These are phyloP conservation scores for Heliconius ismenius DNA, from an alignment of 2,888 invertebrate genomes.

Conservation along the genomic window DNA sequence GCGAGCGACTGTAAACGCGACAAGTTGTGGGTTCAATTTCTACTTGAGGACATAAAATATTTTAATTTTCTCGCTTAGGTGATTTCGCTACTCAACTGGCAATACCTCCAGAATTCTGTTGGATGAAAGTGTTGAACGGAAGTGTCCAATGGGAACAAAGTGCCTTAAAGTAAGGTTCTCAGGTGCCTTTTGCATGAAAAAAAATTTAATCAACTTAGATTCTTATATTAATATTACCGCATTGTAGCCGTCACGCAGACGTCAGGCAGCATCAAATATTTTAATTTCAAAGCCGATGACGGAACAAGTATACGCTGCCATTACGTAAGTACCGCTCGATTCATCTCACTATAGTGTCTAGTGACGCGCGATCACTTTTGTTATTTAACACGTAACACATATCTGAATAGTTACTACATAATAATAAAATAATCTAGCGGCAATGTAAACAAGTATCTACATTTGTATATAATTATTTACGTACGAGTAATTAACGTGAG, in stretches of 20 bases:
- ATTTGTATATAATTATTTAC: neutral
- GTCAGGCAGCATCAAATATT: slow-evolving; percentile 3
- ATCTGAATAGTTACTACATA: neutral
- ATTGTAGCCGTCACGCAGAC: slow-evolving; percentile 19
- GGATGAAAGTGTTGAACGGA: neutral
- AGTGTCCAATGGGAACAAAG: neutral
- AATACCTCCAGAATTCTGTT: neutral
- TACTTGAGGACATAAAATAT: neutral
- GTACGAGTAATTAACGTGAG: neutral
- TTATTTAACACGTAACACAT: slow-evolving; percentile 16
- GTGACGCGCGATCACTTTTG: slow-evolving; percentile 33
- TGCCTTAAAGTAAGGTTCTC: neutral
- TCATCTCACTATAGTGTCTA: slow-evolving; percentile 27
- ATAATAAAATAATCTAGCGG: neutral
- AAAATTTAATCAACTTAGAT: neutral
- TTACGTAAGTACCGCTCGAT: slow-evolving; percentile 36
- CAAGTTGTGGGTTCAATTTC: neutral
- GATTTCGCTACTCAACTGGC: neutral
- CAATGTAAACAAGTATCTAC: neutral
- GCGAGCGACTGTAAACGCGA: neutral
- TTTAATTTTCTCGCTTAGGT: neutral
- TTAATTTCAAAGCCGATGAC: slow-evolving; percentile 28
- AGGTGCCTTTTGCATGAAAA: neutral
- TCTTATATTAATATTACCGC: neutral
- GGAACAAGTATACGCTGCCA: slow-evolving; percentile 25